These are phyloP conservation scores for Agrypnia vestita DNA, from an alignment of 1,140 invertebrate genomes.

Conservation along the genomic window DNA sequence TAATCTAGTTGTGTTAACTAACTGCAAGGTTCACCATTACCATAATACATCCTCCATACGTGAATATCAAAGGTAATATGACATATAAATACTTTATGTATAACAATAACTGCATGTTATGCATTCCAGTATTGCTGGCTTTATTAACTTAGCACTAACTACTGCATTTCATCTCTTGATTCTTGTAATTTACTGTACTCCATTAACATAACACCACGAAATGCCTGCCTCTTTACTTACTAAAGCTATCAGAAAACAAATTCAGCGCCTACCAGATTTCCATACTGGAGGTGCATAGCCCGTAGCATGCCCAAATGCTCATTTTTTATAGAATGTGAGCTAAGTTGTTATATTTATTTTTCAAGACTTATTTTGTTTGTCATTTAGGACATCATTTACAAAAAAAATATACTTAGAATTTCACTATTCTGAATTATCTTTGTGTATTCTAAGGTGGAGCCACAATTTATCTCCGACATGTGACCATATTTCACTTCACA, in stretches of 20 bases:
- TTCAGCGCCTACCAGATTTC: neutral
- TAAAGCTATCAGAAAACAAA: neutral
- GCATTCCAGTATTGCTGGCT: slow-evolving; percentile 31
- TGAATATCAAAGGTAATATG: slow-evolving; percentile 37
- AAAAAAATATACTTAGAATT: slow-evolving; percentile 18
- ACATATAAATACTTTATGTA: slow-evolving; percentile 38
- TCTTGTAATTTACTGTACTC: slow-evolving; percentile 16
- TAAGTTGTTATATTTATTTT: neutral
- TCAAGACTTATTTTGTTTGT: neutral
- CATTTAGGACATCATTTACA: neutral
- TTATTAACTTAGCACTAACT: slow-evolving; percentile 38
- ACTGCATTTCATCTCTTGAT: slow-evolving; percentile 8
- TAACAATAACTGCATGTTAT: slow-evolving; percentile 34
- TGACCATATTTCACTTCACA: slow-evolving; percentile 17
- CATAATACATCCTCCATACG: slow-evolving; percentile 30
- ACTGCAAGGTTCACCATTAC: slow-evolving; percentile 25
- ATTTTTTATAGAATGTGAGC: neutral
- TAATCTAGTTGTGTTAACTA: slow-evolving; percentile 41
- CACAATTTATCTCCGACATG: neutral
- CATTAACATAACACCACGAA: neutral
- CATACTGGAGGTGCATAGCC: slow-evolving; percentile 14
- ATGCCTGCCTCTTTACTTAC: slow-evolving; percentile 4
- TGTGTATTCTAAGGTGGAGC: slow-evolving; percentile 7
- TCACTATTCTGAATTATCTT: slow-evolving; percentile 43
- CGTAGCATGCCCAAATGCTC: neutral